phyloP scores from a whole-genome alignment of 2,113 vertebrate species.

The Xenopus tropicalis region UCB_Xtro_10.0 CM004443.2:193059501-193060000 shows the following conservation, averaged over 20 bases:
- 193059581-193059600: conserved; percentile 49
- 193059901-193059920: conserved; percentile 55
- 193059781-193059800: conserved; percentile 54
- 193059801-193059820: conserved; percentile 52
- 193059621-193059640: conserved; percentile 48
- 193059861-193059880: conserved; percentile 60
- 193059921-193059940: conserved; percentile 47
- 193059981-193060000: neutral
- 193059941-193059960: conserved; percentile 21
- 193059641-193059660: conserved; percentile 59
- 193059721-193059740: conserved; percentile 58
- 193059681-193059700: conserved; percentile 51
- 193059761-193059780: conserved; percentile 52
- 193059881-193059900: conserved; percentile 62
- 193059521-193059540: conserved; percentile 27
- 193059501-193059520: conserved; percentile 57
- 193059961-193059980: conserved; percentile 30
- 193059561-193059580: conserved; percentile 57
- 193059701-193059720: conserved; percentile 55
- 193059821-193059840: conserved; percentile 44
- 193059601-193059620: conserved; percentile 35
- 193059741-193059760: conserved; percentile 56
- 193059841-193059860: conserved; percentile 57
- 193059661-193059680: conserved; percentile 59
- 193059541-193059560: conserved; percentile 51